A percentile compares a stretch with the other conserved stretches of the same genome.
Evolutionary conservation across 1,140 invertebrate genomes (phyloP).

Genomic region (Paralvinella palmiformis): DNA sequence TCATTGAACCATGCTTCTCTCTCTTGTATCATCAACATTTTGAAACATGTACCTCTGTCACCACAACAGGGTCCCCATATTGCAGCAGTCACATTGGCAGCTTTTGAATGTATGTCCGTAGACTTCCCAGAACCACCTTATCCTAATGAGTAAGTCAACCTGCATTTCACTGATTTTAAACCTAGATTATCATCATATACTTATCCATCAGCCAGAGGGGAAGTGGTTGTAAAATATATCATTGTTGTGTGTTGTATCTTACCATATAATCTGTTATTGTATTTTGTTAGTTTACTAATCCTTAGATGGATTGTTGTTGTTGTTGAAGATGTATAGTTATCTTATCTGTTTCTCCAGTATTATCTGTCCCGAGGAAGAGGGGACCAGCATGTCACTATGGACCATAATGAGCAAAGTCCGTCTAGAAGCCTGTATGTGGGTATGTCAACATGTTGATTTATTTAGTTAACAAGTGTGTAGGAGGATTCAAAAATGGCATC

Average conservation of each 20-base stretch:
- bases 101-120: conserved; percentile 90
- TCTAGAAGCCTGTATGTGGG: conserved; percentile 97
- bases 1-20: neutral
- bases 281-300: neutral
- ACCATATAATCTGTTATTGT: neutral
- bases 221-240: neutral
- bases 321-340: conserved; percentile 5
- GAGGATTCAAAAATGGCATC: too few relatives aligned
- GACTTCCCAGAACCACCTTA: conserved; percentile 82
- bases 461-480: too few relatives aligned
- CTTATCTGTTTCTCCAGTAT: conserved; percentile 41
- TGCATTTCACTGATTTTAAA: too few relatives aligned
- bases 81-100: conserved; percentile 87
- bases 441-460: conserved; percentile 32
- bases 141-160: conserved; percentile 54
- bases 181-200: too few relatives aligned
- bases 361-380: conserved; percentile 45
- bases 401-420: conserved; percentile 93
- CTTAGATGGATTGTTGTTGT: neutral
- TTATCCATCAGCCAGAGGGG: too few relatives aligned
- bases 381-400: conserved; percentile 56
- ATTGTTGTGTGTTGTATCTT: neutral
- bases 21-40: too few relatives aligned
- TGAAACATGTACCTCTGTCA: too few relatives aligned
- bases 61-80: conserved; percentile 57